Conservation (phyloP, 2,113 vertebrate genomes). For the Sander vitreus region DNA sequence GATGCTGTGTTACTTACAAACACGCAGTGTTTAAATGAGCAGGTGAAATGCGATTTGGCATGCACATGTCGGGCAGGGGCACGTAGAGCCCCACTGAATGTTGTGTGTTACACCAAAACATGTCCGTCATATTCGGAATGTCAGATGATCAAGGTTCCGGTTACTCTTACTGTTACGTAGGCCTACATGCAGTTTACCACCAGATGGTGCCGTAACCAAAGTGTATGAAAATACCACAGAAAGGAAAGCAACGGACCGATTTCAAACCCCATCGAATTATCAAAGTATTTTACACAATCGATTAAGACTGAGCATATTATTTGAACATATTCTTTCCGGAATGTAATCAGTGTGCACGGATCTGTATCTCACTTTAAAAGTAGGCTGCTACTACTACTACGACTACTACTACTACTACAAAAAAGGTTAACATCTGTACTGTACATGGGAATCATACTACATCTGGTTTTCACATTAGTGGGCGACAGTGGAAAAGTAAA, state of each 20-base stretch:
- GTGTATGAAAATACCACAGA: neutral
- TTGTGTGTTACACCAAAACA: conserved; percentile 79
- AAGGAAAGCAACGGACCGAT: neutral
- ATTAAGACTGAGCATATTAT: neutral
- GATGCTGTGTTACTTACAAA: conserved; percentile 33
- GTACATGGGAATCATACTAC: conserved; percentile 14
- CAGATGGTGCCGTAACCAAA: conserved; percentile 39
- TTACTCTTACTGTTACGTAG: neutral
- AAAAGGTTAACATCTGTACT: neutral
- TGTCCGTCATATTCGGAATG: conserved; percentile 19
- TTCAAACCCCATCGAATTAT: neutral
- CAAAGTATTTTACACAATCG: neutral
- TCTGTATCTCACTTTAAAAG: neutral
- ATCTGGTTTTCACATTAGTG: conserved; percentile 65
- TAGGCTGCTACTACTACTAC: neutral
- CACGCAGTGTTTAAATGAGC: neutral
- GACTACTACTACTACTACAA: neutral
- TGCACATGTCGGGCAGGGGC: conserved; percentile 52
- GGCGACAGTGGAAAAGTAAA: conserved; percentile 53
- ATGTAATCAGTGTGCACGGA: neutral
- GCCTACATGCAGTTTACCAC: neutral
- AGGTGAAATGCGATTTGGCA: neutral
- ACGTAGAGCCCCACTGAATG: conserved; percentile 33
- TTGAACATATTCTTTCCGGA: neutral
- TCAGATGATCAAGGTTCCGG: conserved; percentile 45